These are phyloP conservation scores for Drosophila prostipennis DNA, from an alignment of 2,888 invertebrate species.

Conservation along the genomic window DNA sequence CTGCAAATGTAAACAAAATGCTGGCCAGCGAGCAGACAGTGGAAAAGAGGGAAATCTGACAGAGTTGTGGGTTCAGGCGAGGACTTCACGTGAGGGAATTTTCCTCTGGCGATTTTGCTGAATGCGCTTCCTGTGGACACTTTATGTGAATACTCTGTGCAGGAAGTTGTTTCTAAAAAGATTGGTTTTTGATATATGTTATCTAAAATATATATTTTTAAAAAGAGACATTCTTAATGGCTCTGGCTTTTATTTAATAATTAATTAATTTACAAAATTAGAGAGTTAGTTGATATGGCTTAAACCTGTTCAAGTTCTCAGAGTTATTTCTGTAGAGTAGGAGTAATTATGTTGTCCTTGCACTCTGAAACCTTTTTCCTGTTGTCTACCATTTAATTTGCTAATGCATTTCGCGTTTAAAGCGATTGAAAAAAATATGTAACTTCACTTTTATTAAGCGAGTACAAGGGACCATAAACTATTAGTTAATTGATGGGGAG, in stretches of 20 bases:
- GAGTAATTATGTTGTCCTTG: constrained; percentile 1
- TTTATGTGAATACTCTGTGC: not conserved
- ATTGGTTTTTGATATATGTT: not conserved
- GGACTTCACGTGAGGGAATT: constrained; percentile 12
- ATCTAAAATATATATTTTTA: no score
- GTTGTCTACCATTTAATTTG: constrained; percentile 47
- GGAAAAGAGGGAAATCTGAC: not conserved
- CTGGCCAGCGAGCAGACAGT: constrained; percentile 27
- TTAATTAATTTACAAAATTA: not conserved
- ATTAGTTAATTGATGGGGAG: not conserved
- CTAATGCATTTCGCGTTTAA: constrained; percentile 44
- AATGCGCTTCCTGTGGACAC: constrained; percentile 21
- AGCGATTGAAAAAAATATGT: not conserved
- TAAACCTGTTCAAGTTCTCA: not conserved
- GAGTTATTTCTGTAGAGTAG: not conserved
- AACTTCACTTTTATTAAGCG: not conserved
- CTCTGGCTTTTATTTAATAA: no score
- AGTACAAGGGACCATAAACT: not conserved
- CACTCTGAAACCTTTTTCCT: not conserved
- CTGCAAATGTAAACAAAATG: constrained; percentile 54
- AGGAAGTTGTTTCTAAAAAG: not conserved
- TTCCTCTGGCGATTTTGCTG: constrained; percentile 10
- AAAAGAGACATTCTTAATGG: no score
- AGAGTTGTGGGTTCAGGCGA: constrained; percentile 8
- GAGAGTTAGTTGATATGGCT: not conserved